Evolutionary conservation across 1,140 invertebrate genomes (phyloP), one percentile per base, ranked within the genome.

Genomic region (Mactra quadrangularis): DNA sequence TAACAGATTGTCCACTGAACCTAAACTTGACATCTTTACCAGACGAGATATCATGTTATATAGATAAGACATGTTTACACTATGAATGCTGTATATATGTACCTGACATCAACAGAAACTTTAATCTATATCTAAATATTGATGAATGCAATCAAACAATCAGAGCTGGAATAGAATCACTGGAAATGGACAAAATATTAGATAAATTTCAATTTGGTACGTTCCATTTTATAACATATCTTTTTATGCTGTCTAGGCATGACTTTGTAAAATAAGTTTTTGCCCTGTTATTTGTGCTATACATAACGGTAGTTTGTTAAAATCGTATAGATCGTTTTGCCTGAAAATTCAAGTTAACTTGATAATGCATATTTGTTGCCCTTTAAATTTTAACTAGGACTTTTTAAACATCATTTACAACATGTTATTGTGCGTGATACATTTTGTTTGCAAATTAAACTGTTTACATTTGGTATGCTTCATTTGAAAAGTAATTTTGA

Each of bases 141-240:
- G 72, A 75, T 60, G 72, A 75, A 38, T 75, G 72, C 27, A 29
- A 47, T 27, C 45, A 60, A 25, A 25, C 33, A 25, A 45, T 75
- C 27, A 41, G 53, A 19, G 53, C 72, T 45, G 31, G 35, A n/a
- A 60, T 75, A 9, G 72, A 75, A 60, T 57, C 35, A 6, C 72
- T 75, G 6, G 27, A 59, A 1, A 47, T 75, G 25, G 38, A 60
- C 38, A 59, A 53, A 13, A 41, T 38, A 13, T 19, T 75, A n/a
- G 38, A 53, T n/a, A 9, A 17, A 29, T 75, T 45, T n/a, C 33
- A 47, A 47, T 75, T 60, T 31, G 72, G 72, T 75, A 72, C 9
- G 59, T 17, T n/a, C n/a, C n/a, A n/a, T n/a, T n/a, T n/a, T n/a
- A n/a, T n/a, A n/a, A 45, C 55, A 59, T 7, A 22, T 59, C 15